Base-by-base conservation (phyloP, 2,888 invertebrate genomes). In the Drosophila tanythrix region DNA sequence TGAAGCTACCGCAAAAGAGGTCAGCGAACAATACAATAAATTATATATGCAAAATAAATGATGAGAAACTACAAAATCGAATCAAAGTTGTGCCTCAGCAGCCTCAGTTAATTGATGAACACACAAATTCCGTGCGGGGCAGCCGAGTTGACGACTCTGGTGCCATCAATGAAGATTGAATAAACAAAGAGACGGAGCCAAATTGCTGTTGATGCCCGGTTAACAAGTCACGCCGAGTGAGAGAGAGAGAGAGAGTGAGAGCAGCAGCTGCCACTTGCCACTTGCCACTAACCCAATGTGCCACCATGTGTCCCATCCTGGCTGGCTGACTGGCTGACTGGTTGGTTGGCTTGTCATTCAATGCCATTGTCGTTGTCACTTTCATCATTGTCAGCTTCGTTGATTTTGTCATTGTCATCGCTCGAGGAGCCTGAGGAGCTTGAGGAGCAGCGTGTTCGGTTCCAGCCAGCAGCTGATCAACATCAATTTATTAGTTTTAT, bases 401-500 rank as follows among this genome's bases (percentile, higher is more conserved):
- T 79, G 87, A 83, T 86, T 88, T 88, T 81, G 89, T 85, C 82
- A 70, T 72, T 82, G 71, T 71, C 46, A 70, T 81, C 79, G 78
- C 66, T 51, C 21, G 40, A 25, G 25, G 7, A 21, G 38, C 6
- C 5, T 52, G 43, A 36, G 29, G 27, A 43, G 55, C 40, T n/a
- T n/a, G 56, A 38, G 33, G 36, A 48, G 57, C 36, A 66, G 64
- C 53, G 3, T 21, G 56, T 13, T 40, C 53, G 48, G 60, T 18
- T 31, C 31, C 27, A 43, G 27, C 51, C 58, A 25, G 53, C 72
- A 60, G 61, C 74, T 76, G 88, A 89, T 89, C 84, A 82, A 82
- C 88, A 74, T 77, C 71, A 73, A 79, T 87, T 87, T 85, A 86
- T 85, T 88, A 85, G 85, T 85, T 86, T 88, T 88, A 79, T 81